Base-by-base conservation (phyloP, 2,113 vertebrate genomes). In the Hippoglossus stenolepis region DNA sequence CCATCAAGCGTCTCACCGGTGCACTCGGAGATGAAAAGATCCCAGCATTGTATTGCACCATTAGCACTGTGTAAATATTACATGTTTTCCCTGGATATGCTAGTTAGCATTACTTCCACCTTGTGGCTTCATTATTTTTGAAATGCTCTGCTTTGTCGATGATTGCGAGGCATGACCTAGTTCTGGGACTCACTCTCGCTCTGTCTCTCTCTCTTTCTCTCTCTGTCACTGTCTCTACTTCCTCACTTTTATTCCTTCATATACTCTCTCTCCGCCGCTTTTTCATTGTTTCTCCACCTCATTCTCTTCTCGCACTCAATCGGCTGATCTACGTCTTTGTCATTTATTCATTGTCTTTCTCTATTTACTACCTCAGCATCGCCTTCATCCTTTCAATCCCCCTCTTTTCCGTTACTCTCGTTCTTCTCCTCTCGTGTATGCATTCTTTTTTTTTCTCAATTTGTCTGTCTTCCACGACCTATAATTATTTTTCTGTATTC, bases 81-180 rank as follows among this genome's bases (percentile, higher is more conserved):
- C 88, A 89, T 89, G 85, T 85, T 92, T 89, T 89, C 85, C 90
- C 85, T 83, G 80, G 89, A 89, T 87, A 73, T 84, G 87, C 86
- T 93, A 92, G 93, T 92, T 93, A 91, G 85, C 81, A 84, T 93
- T 90, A 92, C 88, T 93, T 94, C 93, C 88, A 93, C 90, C 88
- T 89, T 89, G 88, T 86, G 92, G 83, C 86, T 92, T 91, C 91
- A 92, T 93, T 93, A 93, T 92, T 92, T 92, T 90, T 91, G 89
- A 93, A 91, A 87, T 17, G 62, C 77, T 88, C 66, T 82, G 83
- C 85, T 89, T 90, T 88, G 89, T 93, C 70, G 73, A 84, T 89
- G 89, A 94, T 92, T 84, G 86, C 40, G 0, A 89, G 61, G 88
- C 79, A 7, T 94, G 94, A 94, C 95, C 94, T 91, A 90, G 85